Evolutionary conservation across 2,888 invertebrate species (phyloP), one percentile per base, ranked within the genome.

Genomic region (Troides helena): DNA sequence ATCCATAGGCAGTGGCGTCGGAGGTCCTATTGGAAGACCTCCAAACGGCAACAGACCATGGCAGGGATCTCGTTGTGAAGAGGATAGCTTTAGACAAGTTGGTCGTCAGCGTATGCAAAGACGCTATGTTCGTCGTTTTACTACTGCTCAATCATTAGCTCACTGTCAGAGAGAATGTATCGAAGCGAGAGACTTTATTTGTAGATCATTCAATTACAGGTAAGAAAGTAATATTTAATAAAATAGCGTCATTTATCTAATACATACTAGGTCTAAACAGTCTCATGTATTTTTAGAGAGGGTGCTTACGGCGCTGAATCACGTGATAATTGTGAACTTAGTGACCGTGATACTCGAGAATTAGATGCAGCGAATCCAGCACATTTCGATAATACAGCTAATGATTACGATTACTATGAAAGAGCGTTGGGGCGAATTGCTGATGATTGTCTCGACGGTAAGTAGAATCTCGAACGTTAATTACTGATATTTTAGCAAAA

Each of bases 371-470:
- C 96, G 67, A 97, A 97, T 89, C 96, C 97, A 1, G 94, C 96
- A 61, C 96, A 95, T 83, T 98, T 98, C 82, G 98, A 98, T 82
- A 95, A 94, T 56, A 95, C 95, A 0, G 96, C 96, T 39, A 97
- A 95, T 81, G 98, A 96, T 81, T 92, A 92, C 71, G 97, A 97
- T 81, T 98, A 96, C 84, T 97, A 97, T 78, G 97, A 98, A 86
- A 93, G 96, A 76, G 95, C 96, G 68, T 93, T 95, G 68, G 95
- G 95, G 53, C 93, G 96, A 71, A 95, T 95, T 74, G 94, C 94
- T 69, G 95, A 95, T 72, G 97, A 97, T 75, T 98, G 98, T 81
- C 94, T 98, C 78, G 98, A 98, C 88, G 98, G 97, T 97, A 94
- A 92, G 70, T 30, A 58, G 3, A 58, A 58, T 23, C n/a, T 23